Percentiles rank a stretch among this genome's conserved stretches.
phyloP scores from a whole-genome alignment of 2,113 vertebrate species.

The Rhinolophus ferrumequinum region DNA sequence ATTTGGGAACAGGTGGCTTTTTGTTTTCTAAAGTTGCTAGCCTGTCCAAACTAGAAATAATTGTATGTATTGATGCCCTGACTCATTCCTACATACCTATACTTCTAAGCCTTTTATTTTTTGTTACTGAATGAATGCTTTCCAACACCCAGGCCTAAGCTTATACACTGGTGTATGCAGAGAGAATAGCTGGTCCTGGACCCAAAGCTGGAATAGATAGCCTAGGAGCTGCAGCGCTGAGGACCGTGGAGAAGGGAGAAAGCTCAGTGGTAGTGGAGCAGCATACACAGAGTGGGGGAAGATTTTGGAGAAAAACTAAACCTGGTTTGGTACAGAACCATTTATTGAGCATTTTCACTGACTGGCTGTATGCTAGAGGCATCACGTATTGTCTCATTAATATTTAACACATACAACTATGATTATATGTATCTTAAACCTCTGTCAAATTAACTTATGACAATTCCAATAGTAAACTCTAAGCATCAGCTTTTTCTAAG shows the following conservation, averaged over 20 bases:
- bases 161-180: neutral
- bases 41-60: neutral
- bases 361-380: neutral
- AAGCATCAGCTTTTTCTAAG: neutral
- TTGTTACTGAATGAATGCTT: neutral
- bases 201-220: neutral
- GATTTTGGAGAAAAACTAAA: neutral
- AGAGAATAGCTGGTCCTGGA: neutral
- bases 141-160: neutral
- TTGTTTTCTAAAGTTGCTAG: neutral
- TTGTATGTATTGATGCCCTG: neutral
- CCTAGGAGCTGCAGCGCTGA: too few relatives aligned
- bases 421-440: neutral
- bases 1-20: neutral
- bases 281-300: neutral
- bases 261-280: neutral
- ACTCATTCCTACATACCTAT: neutral
- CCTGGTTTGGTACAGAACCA: neutral
- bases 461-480: slow-evolving; percentile 17
- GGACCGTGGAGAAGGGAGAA: neutral
- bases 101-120: neutral
- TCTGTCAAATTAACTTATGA: neutral
- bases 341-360: neutral
- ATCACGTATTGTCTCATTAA: neutral
- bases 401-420: neutral